Evolutionary conservation across 2,797 vertebrate species (phyloP).

Genomic region (Microchirus variegatus): DNA sequence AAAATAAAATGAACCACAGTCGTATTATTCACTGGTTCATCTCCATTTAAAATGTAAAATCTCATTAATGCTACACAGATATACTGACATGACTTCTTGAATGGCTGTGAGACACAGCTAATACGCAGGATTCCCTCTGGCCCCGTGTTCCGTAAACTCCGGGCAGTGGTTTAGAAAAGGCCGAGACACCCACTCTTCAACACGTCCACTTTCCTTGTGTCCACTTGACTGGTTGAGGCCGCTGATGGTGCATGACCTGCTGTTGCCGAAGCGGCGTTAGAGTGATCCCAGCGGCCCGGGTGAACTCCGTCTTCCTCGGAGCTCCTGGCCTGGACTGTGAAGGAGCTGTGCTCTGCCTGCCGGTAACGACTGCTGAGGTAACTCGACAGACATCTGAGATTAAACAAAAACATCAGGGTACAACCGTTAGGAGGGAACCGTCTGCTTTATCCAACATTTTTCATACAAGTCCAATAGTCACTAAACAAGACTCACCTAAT

Average conservation of each 20-base stretch:
- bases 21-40: no score
- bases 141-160: slow-evolving; percentile 32
- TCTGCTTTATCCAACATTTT: no score
- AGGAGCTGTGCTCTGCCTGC: slow-evolving; percentile 82
- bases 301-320: slow-evolving; percentile 30
- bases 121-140: slow-evolving; percentile 35
- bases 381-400: slow-evolving; percentile 76
- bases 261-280: slow-evolving; percentile 47
- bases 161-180: slow-evolving; percentile 66
- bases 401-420: no score
- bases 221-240: slow-evolving; percentile 58
- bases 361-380: slow-evolving; percentile 74
- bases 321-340: slow-evolving; percentile 74
- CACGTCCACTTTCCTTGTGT: slow-evolving; percentile 53
- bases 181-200: slow-evolving; percentile 56
- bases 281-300: slow-evolving; percentile 22
- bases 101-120: slow-evolving; percentile 23
- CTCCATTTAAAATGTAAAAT: slow-evolving; percentile 22
- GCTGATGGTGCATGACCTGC: slow-evolving; percentile 52
- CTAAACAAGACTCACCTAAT: no score
- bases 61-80: slow-evolving; percentile 44
- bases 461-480: no score
- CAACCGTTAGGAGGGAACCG: no score
- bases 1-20: no score
- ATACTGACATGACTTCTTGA: slow-evolving; percentile 26